Base-by-base conservation (phyloP, 2,797 vertebrate species). In the Cyprinella venusta region DNA sequence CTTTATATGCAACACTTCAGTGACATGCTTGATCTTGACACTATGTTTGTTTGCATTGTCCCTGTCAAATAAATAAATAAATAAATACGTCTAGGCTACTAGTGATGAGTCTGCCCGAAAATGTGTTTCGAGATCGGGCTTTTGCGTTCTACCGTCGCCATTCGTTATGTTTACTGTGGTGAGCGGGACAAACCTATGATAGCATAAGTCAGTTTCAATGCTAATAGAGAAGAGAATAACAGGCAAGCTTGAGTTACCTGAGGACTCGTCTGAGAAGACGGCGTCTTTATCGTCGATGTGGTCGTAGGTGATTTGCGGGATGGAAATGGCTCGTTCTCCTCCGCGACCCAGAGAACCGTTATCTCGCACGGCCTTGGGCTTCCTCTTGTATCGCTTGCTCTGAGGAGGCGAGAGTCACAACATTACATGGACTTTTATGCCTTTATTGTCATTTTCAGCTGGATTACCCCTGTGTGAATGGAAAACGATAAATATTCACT, bases 281-380 rank as follows among this genome's bases (percentile, higher is more conserved):
- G 94, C 90, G 26, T 84, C 91, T 7, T 93, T 92, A 76, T 96
- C 95, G 2, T 93, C 93, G 3, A 93, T 91, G 80, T 95, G 94
- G 74, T 96, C 91, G 0, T 95, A 96, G 19, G 95, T 97, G 91
- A 97, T 97, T 83, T 96, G 96, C 26, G 96, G 96, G 86, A 97
- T 87, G 8, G 95, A 93, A 61, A 96, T 85, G 3, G 92, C 89
- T 54, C 93, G 92, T 67, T 96, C 96, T 50, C 91, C 90, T 6
- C 87, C 54, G 18, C 88, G 92, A 6, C 91, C 90, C 83, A 94
- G 86, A 2, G 94, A 93, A n/a, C 92, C 91, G 13, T 95, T 95
- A 36, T 95, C 94, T 81, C 91, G 91, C 68, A 91, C 81, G 26
- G 87, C 83, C 90, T 96, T 97, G 54, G 93, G 76, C 88, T 95